phyloP scores from a whole-genome alignment of 64 coral and sea anemone species.

The Exaiptasia diaphana region DNA sequence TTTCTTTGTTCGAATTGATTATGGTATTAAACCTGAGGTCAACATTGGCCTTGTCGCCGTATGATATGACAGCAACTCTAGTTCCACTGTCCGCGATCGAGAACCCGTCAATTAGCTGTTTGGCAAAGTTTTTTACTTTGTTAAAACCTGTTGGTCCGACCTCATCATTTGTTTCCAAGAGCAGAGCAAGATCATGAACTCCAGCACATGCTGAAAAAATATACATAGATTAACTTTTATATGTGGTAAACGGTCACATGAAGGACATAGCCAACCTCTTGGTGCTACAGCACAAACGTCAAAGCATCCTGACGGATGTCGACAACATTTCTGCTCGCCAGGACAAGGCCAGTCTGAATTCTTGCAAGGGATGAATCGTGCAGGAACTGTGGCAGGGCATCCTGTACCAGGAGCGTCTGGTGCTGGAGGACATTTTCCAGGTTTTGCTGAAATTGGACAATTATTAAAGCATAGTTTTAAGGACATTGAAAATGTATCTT shows the following conservation, averaged over 20 bases:
- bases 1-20: neutral
- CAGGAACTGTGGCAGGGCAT: neutral
- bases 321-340: conserved; percentile 49
- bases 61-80: conserved; percentile 24
- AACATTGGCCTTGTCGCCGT: neutral
- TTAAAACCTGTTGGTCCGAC: conserved; percentile 1
- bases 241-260: too few relatives aligned
- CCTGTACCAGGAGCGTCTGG: neutral
- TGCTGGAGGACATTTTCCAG: conserved; percentile 3
- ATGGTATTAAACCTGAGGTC: conserved; percentile 14
- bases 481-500: neutral
- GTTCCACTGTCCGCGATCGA: neutral
- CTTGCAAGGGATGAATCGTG: conserved; percentile 16
- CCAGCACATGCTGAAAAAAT: neutral
- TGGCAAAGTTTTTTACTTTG: conserved; percentile 35
- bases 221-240: neutral
- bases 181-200: conserved; percentile 17
- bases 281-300: neutral
- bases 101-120: conserved; percentile 34
- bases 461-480: neutral
- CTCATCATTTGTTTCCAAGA: conserved; percentile 8
- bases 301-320: conserved; percentile 37
- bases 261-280: conserved; percentile 36
- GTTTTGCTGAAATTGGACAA: neutral
- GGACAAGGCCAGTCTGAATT: conserved; percentile 44